A percentile compares a stretch with the other conserved stretches of the same genome.
These are phyloP conservation scores for Ecliptopera silaceata DNA, from an alignment of 2,888 invertebrate genomes.

Conservation along the genomic window DNA sequence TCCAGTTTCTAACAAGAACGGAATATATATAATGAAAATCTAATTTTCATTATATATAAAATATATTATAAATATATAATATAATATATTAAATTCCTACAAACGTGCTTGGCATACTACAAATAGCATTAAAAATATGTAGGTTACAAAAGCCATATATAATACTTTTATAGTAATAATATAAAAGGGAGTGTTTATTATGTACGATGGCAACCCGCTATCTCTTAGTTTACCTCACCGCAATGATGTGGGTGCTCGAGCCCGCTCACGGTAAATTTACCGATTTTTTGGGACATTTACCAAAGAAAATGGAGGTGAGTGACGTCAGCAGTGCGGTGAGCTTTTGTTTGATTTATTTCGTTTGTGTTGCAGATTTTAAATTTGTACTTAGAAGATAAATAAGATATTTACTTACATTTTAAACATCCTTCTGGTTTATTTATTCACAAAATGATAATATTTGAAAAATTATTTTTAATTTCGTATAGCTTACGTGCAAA, in stretches of 20 bases:
- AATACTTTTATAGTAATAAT: not conserved
- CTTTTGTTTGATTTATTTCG: conserved; percentile 6
- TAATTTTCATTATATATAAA: too few relatives aligned
- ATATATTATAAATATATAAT: too few relatives aligned
- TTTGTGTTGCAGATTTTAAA: not conserved
- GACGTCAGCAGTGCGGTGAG: conserved; percentile 13
- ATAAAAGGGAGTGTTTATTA: not conserved
- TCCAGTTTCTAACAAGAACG: too few relatives aligned
- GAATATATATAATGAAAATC: too few relatives aligned
- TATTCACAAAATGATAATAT: too few relatives aligned
- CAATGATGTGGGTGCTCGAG: not conserved
- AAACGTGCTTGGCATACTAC: too few relatives aligned
- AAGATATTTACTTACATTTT: too few relatives aligned
- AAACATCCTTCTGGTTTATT: too few relatives aligned
- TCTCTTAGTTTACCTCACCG: conserved; percentile 4
- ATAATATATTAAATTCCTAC: too few relatives aligned
- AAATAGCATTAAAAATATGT: too few relatives aligned
- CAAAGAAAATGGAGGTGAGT: conserved; percentile 23
- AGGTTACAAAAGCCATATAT: not conserved
- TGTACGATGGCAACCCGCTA: not conserved
- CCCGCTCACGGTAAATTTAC: conserved; percentile 16
- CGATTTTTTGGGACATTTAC: conserved; percentile 23
- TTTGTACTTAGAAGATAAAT: not conserved
- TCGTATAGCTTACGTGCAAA: too few relatives aligned
- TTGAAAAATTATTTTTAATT: too few relatives aligned